Evolutionary conservation across 2,888 invertebrate species (phyloP).

Genomic region (Fragum whitleyi): DNA sequence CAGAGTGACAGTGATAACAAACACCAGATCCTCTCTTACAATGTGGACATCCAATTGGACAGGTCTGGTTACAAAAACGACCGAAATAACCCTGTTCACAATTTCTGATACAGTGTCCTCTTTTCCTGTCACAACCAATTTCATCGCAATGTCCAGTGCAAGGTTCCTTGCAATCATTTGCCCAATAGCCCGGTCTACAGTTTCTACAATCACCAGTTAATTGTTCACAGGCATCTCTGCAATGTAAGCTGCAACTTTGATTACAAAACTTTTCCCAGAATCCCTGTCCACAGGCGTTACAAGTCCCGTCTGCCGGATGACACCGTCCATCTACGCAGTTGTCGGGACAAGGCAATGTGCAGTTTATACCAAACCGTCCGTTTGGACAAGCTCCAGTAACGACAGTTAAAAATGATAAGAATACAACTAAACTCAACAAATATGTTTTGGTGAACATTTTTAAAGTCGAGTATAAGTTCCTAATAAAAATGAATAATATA

Average conservation of each 20-base stretch:
- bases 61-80: background rate
- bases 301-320: conserved; percentile 9
- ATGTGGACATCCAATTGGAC: background rate
- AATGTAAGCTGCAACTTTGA: background rate
- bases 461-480: too few relatives aligned
- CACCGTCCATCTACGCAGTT: background rate
- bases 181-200: background rate
- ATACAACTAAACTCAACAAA: too few relatives aligned
- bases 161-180: background rate
- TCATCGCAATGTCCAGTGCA: background rate
- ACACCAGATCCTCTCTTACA: background rate
- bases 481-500: too few relatives aligned
- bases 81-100: background rate
- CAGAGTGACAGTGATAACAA: background rate
- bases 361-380: background rate
- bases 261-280: background rate
- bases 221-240: background rate
- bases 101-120: background rate
- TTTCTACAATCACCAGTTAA: background rate
- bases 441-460: too few relatives aligned
- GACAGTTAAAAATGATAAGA: too few relatives aligned
- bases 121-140: background rate
- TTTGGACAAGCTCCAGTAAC: background rate
- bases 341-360: background rate
- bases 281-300: background rate